Evolutionary conservation across 2,797 vertebrate genomes (phyloP).

Genomic region (Odontamblyopus lacepedii): DNA sequence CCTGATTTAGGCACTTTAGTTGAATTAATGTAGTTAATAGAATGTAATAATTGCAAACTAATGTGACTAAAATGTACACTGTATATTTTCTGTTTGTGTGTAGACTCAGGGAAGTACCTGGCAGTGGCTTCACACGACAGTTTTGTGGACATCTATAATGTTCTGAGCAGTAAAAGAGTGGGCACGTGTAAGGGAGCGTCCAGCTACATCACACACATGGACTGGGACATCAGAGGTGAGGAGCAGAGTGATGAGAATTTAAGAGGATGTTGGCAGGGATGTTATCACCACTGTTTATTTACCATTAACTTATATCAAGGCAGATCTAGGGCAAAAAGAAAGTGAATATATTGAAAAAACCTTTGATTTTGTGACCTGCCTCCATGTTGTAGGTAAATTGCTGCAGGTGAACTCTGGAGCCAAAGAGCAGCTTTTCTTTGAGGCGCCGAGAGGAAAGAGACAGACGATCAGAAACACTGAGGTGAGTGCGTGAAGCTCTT

Average conservation of each 20-base stretch:
- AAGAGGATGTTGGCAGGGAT: not conserved
- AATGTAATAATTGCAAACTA: not conserved
- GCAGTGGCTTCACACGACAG: slow-evolving; percentile 95
- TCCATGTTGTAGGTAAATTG: slow-evolving; percentile 83
- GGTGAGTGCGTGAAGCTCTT: slow-evolving; percentile 69
- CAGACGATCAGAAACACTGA: slow-evolving; percentile 88
- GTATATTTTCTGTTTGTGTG: not conserved
- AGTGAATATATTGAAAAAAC: too few species aligned
- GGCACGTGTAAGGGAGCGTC: slow-evolving; percentile 93
- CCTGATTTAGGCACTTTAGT: too few species aligned
- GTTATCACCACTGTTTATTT: not conserved
- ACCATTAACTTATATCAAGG: too few species aligned
- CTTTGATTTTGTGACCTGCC: too few species aligned
- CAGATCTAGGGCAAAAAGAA: too few species aligned
- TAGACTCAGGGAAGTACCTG: slow-evolving; percentile 93
- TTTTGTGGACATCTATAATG: slow-evolving; percentile 95
- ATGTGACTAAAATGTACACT: not conserved
- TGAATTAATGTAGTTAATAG: too few species aligned
- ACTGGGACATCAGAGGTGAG: slow-evolving; percentile 92
- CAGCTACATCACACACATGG: slow-evolving; percentile 92
- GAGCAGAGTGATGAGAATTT: slow-evolving; percentile 3
- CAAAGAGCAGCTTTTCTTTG: slow-evolving; percentile 95
- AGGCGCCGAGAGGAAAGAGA: slow-evolving; percentile 90
- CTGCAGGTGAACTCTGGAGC: slow-evolving; percentile 96
- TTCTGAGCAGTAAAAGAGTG: slow-evolving; percentile 92